phyloP scores from a whole-genome alignment of 2,888 invertebrate genomes.

The Ochlodes sylvanus region DNA sequence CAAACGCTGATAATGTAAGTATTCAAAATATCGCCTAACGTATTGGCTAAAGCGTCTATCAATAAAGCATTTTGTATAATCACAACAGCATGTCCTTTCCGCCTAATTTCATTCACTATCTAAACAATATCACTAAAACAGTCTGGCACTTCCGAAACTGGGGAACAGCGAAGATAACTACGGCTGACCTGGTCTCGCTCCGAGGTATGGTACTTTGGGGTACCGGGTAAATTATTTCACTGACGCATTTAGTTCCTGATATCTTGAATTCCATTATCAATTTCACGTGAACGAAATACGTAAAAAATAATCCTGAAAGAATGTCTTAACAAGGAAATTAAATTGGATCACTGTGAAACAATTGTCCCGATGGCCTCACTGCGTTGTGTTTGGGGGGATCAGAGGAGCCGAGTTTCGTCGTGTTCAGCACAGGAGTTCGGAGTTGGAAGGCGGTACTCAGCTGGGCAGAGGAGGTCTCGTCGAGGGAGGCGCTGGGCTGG shows the following conservation, averaged over 20 bases:
- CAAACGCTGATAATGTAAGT: constrained; percentile 66
- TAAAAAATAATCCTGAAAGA: constrained; percentile 21
- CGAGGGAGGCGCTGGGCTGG: constrained; percentile 71
- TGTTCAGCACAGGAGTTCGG: constrained; percentile 85
- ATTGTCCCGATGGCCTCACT: constrained; percentile 69
- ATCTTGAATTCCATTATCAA: constrained; percentile 23
- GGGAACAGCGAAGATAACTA: constrained; percentile 81
- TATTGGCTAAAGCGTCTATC: constrained; percentile 81
- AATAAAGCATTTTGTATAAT: constrained; percentile 83
- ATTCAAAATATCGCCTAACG: constrained; percentile 77
- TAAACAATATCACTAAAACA: constrained; percentile 80
- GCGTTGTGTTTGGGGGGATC: constrained; percentile 67
- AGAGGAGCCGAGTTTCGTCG: constrained; percentile 83
- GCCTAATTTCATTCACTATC: constrained; percentile 76
- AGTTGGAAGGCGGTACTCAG: constrained; percentile 85
- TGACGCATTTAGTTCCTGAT: constrained; percentile 43
- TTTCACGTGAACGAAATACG: constrained; percentile 27
- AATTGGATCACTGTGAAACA: constrained; percentile 57
- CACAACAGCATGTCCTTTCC: constrained; percentile 78
- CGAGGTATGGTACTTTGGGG: constrained; percentile 64
- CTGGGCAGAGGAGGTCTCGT: constrained; percentile 79
- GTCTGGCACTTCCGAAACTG: constrained; percentile 83
- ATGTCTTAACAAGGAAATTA: constrained; percentile 18
- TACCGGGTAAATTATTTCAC: constrained; percentile 72
- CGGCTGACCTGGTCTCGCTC: constrained; percentile 77